phyloP scores from a whole-genome alignment of 2,888 invertebrate genomes.

The Pinctada fucata region DNA sequence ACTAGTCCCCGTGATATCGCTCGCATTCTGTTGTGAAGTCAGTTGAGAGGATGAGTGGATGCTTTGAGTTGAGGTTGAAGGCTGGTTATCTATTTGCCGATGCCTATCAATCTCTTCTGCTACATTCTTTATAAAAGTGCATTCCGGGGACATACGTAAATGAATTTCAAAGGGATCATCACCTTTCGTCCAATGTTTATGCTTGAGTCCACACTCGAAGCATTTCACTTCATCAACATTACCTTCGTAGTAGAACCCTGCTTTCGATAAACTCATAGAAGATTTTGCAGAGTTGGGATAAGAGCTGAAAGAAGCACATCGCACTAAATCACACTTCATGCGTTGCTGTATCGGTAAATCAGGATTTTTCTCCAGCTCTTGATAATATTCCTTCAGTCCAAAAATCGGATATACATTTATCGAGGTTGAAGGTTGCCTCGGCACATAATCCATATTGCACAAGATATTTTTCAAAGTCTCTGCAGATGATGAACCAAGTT shows the following conservation, averaged over 20 bases:
- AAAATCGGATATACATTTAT: background rate
- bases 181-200: conserved; percentile 7
- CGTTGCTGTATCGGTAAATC: background rate
- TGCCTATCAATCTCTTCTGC: no score
- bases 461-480: no score
- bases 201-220: conserved; percentile 14
- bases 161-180: conserved; percentile 28
- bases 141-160: conserved; percentile 12
- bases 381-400: conserved; percentile 5
- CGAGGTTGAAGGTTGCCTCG: no score
- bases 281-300: conserved; percentile 15
- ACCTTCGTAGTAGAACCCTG: conserved; percentile 32
- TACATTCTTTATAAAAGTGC: conserved; percentile 13
- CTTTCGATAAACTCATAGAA: conserved; percentile 10
- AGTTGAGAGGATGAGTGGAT: no score
- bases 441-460: no score
- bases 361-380: conserved; percentile 13
- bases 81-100: no score
- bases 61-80: no score
- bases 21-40: no score
- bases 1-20: no score
- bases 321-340: conserved; percentile 19
- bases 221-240: conserved; percentile 19
- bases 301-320: conserved; percentile 6
- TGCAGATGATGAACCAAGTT: no score